Evolutionary conservation across 2,113 vertebrate species (phyloP), one percentile per base, ranked within the genome.

Genomic region (Calypte anna): DNA sequence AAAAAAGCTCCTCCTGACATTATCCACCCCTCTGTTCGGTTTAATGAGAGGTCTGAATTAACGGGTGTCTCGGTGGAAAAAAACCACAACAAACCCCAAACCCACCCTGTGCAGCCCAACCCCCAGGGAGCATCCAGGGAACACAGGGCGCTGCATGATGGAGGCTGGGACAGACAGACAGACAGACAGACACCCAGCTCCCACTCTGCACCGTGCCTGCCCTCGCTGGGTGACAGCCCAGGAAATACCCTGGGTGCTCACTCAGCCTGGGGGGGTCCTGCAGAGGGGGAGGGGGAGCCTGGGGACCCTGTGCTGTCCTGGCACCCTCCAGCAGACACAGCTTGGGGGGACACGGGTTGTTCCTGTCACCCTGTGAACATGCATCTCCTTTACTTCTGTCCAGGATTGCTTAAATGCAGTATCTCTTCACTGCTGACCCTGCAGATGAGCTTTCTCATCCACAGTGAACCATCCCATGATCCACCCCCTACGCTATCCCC

Each of bases 221-320:
- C 3, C 87, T 59, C 1, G 0, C 11, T 6, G 18, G 43, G 27
- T 7, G 12, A n/a, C 46, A 67, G 67, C 59, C 67, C 14, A 31
- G 40, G 48, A 40, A 80, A 28, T 7, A 7, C 40, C 33, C 62
- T 17, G 7, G 1, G 76, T 40, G 66, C 40, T 18, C 6, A 2
- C 19, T 6, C 46, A 25, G 61, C 55, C 44, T 30, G 1, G 4
- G 0, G 1, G 40, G 40, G 46, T 16, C 20, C 1, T 1, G 33
- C 40, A 33, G 48, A 58, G 63, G 51, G 22, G 75, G 9, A 28
- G 24, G 61, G 48, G 21, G 30, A 9, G 19, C 27, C 51, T 1
- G 0, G 67, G 67, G 46, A 55, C 33, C 14, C 55, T 1, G 0
- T 1, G 0, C 6, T 48, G 70, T 36, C 53, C 31, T 3, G 7